phyloP scores from a whole-genome alignment of 2,888 invertebrate genomes.

The Amblyteles armatorius region DNA sequence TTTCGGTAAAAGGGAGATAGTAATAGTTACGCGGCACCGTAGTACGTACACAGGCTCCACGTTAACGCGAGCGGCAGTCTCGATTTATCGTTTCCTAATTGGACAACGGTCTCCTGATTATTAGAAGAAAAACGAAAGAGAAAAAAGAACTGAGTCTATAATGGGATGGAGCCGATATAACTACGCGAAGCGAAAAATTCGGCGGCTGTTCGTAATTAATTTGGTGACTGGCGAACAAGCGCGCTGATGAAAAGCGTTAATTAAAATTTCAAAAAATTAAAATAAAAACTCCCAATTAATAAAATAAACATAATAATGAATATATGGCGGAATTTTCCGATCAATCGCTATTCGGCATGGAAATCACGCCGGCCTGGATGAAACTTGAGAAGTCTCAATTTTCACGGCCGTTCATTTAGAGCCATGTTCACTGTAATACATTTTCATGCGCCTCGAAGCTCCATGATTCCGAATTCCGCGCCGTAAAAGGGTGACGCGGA shows the following conservation, averaged over 20 bases:
- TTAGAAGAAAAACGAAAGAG: neutral
- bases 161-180: neutral
- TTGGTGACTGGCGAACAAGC: neutral
- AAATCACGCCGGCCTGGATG: too few species aligned
- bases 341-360: too few species aligned
- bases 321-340: too few species aligned
- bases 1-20: slow-evolving; percentile 38
- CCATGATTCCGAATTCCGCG: neutral
- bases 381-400: too few species aligned
- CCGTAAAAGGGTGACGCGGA: neutral
- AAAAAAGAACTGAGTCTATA: neutral
- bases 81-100: slow-evolving; percentile 22
- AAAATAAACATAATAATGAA: too few species aligned
- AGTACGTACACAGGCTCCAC: neutral
- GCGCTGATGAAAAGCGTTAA: too few species aligned
- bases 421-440: neutral
- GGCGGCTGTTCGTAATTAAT: neutral
- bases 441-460: neutral
- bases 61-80: neutral
- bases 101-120: neutral
- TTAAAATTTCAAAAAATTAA: too few species aligned
- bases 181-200: neutral
- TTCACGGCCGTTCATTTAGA: too few species aligned
- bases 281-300: too few species aligned
- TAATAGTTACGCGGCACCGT: neutral